These are phyloP conservation scores for Lamellibrachia satsuma DNA, from an alignment of 2,888 invertebrate species.

Conservation along the genomic window DNA sequence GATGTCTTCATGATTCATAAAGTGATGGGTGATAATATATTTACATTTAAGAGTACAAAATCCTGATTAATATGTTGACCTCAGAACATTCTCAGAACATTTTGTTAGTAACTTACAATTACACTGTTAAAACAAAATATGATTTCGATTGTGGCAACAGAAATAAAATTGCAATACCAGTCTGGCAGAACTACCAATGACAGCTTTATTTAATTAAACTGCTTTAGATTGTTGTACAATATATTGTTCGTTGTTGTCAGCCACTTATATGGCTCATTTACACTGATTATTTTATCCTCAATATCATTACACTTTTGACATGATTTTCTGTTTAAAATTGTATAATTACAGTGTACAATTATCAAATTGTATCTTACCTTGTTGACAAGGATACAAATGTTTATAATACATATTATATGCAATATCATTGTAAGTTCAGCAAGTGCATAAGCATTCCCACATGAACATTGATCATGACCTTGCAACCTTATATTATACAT, in stretches of 20 bases:
- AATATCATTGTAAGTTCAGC: not conserved
- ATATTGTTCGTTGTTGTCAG: too few species aligned
- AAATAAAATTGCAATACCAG: not conserved
- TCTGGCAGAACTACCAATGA: not conserved
- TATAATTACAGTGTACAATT: not conserved
- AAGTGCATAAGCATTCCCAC: not conserved
- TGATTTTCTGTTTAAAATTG: not conserved
- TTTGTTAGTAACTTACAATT: too few species aligned
- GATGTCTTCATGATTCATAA: too few species aligned
- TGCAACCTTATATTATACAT: not conserved
- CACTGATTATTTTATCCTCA: too few species aligned
- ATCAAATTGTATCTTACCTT: not conserved
- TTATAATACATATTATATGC: not conserved
- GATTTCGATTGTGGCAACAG: too few species aligned
- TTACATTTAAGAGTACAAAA: not conserved
- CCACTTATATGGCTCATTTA: too few species aligned
- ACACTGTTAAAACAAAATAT: too few species aligned
- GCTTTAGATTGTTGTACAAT: not conserved
- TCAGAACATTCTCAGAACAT: too few species aligned
- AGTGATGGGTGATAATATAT: not conserved
- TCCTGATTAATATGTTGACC: not conserved
- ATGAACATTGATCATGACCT: not conserved
- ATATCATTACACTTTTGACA: not conserved
- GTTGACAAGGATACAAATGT: not conserved
- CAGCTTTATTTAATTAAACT: not conserved